Evolutionary conservation across 64 coral and sea anemone genomes (phyloP), one percentile per base, ranked within the genome.

Genomic region (Pocillopora damicornis): DNA sequence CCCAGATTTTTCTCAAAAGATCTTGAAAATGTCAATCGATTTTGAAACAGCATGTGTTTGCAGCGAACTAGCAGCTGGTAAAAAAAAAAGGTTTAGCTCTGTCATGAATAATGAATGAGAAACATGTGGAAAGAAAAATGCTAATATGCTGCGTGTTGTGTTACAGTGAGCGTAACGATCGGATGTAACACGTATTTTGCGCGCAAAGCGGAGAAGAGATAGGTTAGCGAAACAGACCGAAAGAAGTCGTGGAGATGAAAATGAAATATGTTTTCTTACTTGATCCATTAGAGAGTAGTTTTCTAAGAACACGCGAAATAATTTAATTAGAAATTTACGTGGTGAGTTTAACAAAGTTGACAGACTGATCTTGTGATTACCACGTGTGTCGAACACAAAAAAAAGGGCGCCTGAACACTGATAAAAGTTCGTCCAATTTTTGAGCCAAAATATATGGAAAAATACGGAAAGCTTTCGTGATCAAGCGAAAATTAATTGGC

Each of bases 71-170:
- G 65, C 79, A 81, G 79, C 79, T 81, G 79, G 13, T 30, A 13
- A 63, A 7, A 51, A 51, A 68, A 14, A 83, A 67, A 63, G 15
- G 35, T 83, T 35, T 25, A 7, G 2, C 20, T n/a, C 25, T 26
- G 10, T 56, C 22, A 83, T 83, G 20, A 83, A 83, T 83, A 83
- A 83, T 83, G 36, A 13, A 83, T 83, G 16, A 4, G 57, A 25
- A 83, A 42, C 17, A 13, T 36, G 16, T 18, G 18, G 34, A 69
- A 13, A 20, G 17, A 71, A 63, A 36, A 83, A 83, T 83, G 42
- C 42, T 83, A 12, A 16, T 68, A 56, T 82, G 60, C 20, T 71
- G 22, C 22, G 20, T 23, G 35, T 77, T 2, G 75, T 42, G 75
- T 77, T 77, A 77, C 75, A 22, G 37, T n/a, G 1, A n/a, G 18